Conservation (phyloP, 2,888 invertebrate species). For the Amorpha juglandis region DNA sequence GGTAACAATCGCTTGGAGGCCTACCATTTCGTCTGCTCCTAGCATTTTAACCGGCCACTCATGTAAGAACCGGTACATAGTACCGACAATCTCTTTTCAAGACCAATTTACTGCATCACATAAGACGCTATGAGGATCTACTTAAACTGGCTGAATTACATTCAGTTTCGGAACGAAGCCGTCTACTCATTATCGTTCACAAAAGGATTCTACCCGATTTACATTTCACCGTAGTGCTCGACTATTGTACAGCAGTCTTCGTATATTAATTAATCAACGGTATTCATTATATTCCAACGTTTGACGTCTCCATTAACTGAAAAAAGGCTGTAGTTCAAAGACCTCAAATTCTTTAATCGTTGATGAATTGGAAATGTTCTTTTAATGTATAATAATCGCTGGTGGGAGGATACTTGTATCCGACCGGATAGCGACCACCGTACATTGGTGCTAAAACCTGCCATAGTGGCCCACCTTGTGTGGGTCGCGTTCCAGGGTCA, state of each 20-base stretch:
- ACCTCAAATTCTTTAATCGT: conserved; percentile 4
- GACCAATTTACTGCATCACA: conserved; percentile 39
- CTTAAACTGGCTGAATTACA: conserved; percentile 40
- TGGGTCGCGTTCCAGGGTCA: no score
- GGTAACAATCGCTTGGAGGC: conserved; percentile 60
- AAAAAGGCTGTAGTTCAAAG: conserved; percentile 15
- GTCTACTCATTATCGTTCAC: conserved; percentile 67
- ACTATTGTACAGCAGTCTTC: conserved; percentile 24
- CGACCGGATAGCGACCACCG: no score
- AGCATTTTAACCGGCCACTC: conserved; percentile 50
- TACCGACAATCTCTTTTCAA: conserved; percentile 41
- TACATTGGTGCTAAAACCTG: no score
- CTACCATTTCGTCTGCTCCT: conserved; percentile 52
- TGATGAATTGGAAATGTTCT: neutral
- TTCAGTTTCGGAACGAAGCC: conserved; percentile 57
- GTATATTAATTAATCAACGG: conserved; percentile 34
- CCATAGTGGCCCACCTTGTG: no score
- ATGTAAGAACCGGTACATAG: conserved; percentile 47
- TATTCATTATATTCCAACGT: conserved; percentile 29
- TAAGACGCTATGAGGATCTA: conserved; percentile 31
- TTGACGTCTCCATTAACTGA: conserved; percentile 28
- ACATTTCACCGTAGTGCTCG: conserved; percentile 52
- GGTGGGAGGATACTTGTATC: no score
- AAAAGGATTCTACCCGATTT: conserved; percentile 68
- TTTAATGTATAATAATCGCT: no score